A percentile compares a stretch with the other conserved stretches of the same genome.
phyloP scores from a whole-genome alignment of 1,140 invertebrate species.

The Liolophura sinensis region DNA sequence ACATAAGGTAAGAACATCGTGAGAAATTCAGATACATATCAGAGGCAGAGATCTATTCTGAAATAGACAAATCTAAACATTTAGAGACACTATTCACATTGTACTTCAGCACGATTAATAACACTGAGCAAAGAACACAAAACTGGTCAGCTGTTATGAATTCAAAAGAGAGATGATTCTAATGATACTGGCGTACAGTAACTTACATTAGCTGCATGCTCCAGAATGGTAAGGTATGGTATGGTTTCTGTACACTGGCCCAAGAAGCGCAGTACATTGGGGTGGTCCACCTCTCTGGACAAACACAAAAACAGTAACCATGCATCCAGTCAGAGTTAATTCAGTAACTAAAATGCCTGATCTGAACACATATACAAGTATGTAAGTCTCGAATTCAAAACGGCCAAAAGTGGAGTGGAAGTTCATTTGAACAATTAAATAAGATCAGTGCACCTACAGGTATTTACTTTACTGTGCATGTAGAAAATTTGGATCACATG shows the following conservation, averaged over 20 bases:
- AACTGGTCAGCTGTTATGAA: background rate
- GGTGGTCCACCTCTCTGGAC: constrained; percentile 60
- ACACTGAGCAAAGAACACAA: too few relatives aligned
- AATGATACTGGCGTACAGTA: background rate
- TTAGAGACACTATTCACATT: constrained; percentile 1
- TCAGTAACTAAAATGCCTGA: background rate
- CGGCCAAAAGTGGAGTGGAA: too few relatives aligned
- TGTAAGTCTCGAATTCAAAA: too few relatives aligned
- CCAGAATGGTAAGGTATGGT: constrained; percentile 61
- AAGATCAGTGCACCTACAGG: too few relatives aligned
- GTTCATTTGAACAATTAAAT: too few relatives aligned
- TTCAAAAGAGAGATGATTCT: background rate
- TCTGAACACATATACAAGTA: too few relatives aligned
- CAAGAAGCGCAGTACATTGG: constrained; percentile 43
- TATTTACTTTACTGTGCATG: too few relatives aligned
- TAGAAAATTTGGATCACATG: too few relatives aligned
- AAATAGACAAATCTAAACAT: background rate
- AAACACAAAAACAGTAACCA: constrained; percentile 7
- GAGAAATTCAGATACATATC: too few relatives aligned
- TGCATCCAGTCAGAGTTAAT: background rate
- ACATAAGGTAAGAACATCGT: too few relatives aligned
- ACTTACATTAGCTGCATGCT: constrained; percentile 66
- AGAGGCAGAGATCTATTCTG: too few relatives aligned
- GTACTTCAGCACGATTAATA: background rate
- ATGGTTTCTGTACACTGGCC: constrained; percentile 51